phyloP scores from a whole-genome alignment of 2,888 invertebrate species.

The Trissolcus japonicus region DNA sequence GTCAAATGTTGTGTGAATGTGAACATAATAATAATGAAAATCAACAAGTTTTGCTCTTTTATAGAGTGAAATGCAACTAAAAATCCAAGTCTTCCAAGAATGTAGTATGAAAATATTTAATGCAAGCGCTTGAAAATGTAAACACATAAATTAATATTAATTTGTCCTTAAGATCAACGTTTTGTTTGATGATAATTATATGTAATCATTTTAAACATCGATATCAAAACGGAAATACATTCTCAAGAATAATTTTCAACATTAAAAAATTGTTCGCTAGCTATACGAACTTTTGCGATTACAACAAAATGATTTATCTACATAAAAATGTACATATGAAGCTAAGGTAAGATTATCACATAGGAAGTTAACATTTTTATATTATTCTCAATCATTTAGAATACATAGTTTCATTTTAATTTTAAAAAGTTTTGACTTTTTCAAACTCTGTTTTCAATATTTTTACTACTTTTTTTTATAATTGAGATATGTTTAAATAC shows the following conservation, averaged over 20 bases:
- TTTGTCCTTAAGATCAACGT: neutral
- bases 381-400: no score
- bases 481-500: neutral
- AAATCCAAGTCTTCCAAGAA: conserved; percentile 72
- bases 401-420: no score
- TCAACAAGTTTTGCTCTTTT: conserved; percentile 5
- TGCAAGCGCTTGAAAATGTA: neutral
- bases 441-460: neutral
- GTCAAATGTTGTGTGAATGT: neutral
- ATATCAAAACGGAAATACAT: no score
- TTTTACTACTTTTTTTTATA: neutral
- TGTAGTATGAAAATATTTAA: conserved; percentile 35
- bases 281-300: no score
- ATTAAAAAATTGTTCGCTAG: no score
- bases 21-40: neutral
- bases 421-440: neutral
- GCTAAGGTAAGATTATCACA: no score
- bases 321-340: no score
- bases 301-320: no score
- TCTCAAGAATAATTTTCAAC: no score
- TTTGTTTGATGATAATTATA: no score
- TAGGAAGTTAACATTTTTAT: no score
- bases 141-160: neutral
- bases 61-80: conserved; percentile 56
- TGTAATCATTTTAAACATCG: no score